Evolutionary conservation across 2,888 invertebrate genomes (phyloP).

Genomic region (Nemoura dubitans): DNA sequence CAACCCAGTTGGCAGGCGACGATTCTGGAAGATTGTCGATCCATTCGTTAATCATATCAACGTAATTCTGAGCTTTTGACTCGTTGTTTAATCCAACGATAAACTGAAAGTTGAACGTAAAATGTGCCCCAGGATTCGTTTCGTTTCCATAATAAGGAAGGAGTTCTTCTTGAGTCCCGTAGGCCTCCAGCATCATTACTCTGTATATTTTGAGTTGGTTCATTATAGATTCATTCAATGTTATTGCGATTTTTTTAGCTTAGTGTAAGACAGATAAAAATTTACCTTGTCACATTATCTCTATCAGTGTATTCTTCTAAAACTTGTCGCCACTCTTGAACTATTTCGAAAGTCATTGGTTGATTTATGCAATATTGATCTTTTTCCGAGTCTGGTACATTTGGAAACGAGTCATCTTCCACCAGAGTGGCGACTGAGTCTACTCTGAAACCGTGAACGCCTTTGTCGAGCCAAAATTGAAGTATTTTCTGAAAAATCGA

Average conservation of each 20-base stretch:
- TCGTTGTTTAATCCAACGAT: constrained; percentile 67
- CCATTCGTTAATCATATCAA: constrained; percentile 71
- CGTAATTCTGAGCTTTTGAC: constrained; percentile 70
- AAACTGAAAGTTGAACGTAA: constrained; percentile 82
- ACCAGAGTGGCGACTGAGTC: constrained; percentile 62
- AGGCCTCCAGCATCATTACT: constrained; percentile 67
- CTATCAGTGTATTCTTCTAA: constrained; percentile 63
- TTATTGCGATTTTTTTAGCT: neutral
- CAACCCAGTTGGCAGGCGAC: constrained; percentile 79
- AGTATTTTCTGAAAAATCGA: constrained; percentile 64
- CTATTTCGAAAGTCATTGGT: constrained; percentile 66
- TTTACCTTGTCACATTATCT: constrained; percentile 61
- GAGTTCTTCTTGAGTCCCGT: constrained; percentile 67
- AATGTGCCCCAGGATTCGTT: constrained; percentile 70
- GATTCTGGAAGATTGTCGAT: constrained; percentile 69
- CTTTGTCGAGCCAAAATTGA: constrained; percentile 76
- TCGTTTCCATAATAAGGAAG: constrained; percentile 73
- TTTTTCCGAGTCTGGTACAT: constrained; percentile 63
- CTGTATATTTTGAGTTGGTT: neutral
- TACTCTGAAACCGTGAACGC: constrained; percentile 80
- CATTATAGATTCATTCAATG: no score
- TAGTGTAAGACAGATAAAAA: neutral
- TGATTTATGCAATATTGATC: constrained; percentile 72
- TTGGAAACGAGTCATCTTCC: constrained; percentile 58
- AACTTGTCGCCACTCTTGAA: constrained; percentile 67